Evolutionary conservation across 2,797 vertebrate genomes (phyloP), one percentile per base, ranked within the genome.

Genomic region (Periparus ater): DNA sequence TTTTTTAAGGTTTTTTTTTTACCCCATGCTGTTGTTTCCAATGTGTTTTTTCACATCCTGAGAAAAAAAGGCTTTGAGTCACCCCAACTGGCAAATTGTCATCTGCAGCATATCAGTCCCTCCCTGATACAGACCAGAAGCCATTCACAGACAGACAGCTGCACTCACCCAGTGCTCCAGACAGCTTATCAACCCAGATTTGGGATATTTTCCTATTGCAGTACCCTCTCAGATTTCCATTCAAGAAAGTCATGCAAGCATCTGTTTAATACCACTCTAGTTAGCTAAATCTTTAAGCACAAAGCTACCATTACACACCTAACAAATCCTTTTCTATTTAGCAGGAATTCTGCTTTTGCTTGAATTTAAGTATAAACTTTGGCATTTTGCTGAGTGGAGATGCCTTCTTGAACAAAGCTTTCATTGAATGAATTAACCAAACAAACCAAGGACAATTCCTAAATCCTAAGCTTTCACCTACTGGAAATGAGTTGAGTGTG

Each of bases 301-400:
- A 84, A 88, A 76, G 10, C 42, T 67, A 70, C 63, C 36, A 72
- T 73, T 70, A 53, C 32, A 70, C 60, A 72, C 30, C 34, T 66
- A 65, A 63, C 19, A 91, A 85, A 92, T 76, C 66, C 79, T 81
- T 89, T 91, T 83, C 53, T 75, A 34, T 76, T 72, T 75, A 81
- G 40, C 8, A 61, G 32, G 44, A 65, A 89, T 93, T 77, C 57
- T 77, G 54, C n/a, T 42, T 85, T 83, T 75, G 30, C 40, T 89
- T 68, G 44, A 91, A 71, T 55, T 76, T 61, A 45, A 68, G n/a
- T 61, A 65, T 32, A 83, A 71, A 83, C 25, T 40, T 88, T 0
- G 4, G 14, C 60, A 51, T 71, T 88, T 80, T 85, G 7, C 57
- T 4, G 10, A 77, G 36, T 40, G 36, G 58, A 74, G 54, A 71